phyloP scores from a whole-genome alignment of 2,797 vertebrate genomes.

The Mallotus villosus region DNA sequence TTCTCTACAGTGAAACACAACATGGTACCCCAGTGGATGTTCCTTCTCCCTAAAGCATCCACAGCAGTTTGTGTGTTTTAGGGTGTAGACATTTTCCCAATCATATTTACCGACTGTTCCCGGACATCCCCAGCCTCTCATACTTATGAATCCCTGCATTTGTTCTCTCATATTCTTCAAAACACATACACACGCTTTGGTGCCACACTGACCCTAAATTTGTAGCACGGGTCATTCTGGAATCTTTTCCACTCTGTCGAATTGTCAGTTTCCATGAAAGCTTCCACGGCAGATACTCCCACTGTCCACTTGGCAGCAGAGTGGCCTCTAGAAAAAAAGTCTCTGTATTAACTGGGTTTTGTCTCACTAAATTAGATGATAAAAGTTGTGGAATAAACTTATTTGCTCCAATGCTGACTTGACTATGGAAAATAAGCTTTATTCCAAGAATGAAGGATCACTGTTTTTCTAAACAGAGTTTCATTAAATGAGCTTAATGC shows the following conservation, averaged over 20 bases:
- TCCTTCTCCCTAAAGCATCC: background rate
- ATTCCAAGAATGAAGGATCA: background rate
- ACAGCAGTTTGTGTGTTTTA: background rate
- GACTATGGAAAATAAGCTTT: background rate
- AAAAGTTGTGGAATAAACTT: background rate
- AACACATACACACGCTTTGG: background rate
- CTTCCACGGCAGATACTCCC: constrained; percentile 29
- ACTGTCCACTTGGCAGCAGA: background rate
- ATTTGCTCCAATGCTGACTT: background rate
- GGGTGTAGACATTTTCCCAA: background rate
- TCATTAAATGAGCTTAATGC: no score
- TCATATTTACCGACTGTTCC: background rate
- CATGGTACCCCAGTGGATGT: background rate
- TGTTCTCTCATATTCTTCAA: background rate
- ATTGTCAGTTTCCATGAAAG: constrained; percentile 28
- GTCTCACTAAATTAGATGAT: background rate
- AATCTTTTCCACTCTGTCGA: constrained; percentile 26
- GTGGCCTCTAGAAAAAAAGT: background rate
- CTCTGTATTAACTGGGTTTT: no score
- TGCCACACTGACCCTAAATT: constrained; percentile 12
- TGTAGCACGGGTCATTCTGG: constrained; percentile 3
- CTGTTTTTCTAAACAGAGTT: background rate
- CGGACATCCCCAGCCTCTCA: background rate
- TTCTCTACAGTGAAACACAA: no score
- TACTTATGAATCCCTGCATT: background rate